Evolutionary conservation across 1,140 invertebrate species (phyloP), one percentile per base, ranked within the genome.

Genomic region (Drosophila littoralis): DNA sequence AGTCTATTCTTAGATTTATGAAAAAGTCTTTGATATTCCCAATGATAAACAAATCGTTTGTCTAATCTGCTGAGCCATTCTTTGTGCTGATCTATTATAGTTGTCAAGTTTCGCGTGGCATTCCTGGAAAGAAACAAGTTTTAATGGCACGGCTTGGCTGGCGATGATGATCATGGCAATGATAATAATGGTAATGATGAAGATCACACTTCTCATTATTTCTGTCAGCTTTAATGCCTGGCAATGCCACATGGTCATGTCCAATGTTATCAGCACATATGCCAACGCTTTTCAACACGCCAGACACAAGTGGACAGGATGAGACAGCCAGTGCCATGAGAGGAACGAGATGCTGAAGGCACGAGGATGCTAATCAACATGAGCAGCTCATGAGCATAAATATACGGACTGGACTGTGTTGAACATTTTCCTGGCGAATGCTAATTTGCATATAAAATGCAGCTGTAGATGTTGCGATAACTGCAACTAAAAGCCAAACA

Each of bases 361-460:
- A 33, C n/a, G 12, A 12, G 64, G 57, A 66, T 78, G 63, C 57
- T 69, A 77, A 83, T 80, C 72, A 73, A 50, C 73, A 51, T 71
- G 54, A 46, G 42, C 75, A 59, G 64, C 46, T 60, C 63, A 32
- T 80, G 45, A 48, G 28, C 51, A 80, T 70, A 57, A 28, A 57
- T 42, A 35, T 13, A 28, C 7, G 4, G 2, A n/a, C 13, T 33
- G 45, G 6, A 32, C 28, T 35, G 12, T 12, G 8, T 15, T 28
- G 10, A 7, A 22, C 10, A n/a, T 15, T 59, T 71, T 66, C 61
- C 28, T 60, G 67, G 40, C 38, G 36, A 43, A 38, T 66, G 60
- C 70, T 85, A 66, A 85, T 85, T 81, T 85, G 71, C 81, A 85
- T 81, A 86, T 75, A 81, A 81, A 71, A 75, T 79, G 70, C 82